phyloP scores from a whole-genome alignment of 2,888 invertebrate species.

The Nemapogon koenigi region DNA sequence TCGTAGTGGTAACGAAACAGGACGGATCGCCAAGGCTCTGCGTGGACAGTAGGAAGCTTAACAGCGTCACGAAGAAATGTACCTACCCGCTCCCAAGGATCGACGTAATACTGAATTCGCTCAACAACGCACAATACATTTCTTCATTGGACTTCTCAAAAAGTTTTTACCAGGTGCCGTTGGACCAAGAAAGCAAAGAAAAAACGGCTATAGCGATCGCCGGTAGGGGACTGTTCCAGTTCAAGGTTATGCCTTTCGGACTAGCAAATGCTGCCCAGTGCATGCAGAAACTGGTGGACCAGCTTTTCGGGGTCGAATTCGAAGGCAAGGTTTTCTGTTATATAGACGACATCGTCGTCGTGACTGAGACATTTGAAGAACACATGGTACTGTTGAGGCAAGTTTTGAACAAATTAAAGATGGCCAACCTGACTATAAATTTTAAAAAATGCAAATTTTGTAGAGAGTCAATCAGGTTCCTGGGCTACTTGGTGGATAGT shows the following conservation, averaged over 20 bases:
- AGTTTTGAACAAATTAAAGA: background rate
- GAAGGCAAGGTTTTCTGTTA: slow-evolving; percentile 4
- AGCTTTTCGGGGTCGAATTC: slow-evolving; percentile 1
- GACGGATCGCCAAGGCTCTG: slow-evolving; percentile 19
- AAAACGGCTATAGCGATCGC: background rate
- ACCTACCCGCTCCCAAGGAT: background rate
- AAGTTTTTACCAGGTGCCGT: background rate
- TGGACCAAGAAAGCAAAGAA: background rate
- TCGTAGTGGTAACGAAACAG: slow-evolving; percentile 10
- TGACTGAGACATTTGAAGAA: background rate
- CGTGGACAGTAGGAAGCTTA: slow-evolving; percentile 17
- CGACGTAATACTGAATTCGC: background rate
- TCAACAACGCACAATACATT: background rate
- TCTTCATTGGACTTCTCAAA: background rate
- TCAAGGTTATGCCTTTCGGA: background rate
- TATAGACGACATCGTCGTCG: slow-evolving; percentile 6
- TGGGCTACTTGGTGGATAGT: slow-evolving; percentile 4
- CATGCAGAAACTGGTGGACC: slow-evolving; percentile 2
- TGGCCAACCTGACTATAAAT: slow-evolving; percentile 8
- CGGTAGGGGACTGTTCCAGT: background rate
- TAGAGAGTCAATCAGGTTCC: background rate
- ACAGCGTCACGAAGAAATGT: background rate
- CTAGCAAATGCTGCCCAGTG: background rate
- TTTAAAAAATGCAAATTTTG: slow-evolving; percentile 8
- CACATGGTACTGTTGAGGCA: background rate